These are phyloP conservation scores for Meleagris gallopavo DNA, from an alignment of 2,113 vertebrate genomes.

Conservation along the genomic window DNA sequence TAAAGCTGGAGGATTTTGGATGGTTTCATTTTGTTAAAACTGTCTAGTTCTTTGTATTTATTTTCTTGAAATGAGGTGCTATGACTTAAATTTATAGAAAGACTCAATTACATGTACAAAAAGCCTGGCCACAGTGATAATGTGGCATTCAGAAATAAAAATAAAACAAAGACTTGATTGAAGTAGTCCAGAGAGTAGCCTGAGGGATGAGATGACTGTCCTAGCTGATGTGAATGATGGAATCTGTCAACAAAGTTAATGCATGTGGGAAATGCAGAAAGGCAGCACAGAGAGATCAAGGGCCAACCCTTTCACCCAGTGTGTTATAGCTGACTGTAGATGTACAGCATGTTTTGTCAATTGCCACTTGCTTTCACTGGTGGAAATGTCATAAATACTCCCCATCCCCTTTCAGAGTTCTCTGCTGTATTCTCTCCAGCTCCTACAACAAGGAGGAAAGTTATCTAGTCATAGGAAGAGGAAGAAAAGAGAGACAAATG, in stretches of 20 bases:
- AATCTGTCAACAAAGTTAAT: conserved; percentile 49
- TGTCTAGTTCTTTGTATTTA: background rate
- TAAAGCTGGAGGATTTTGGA: background rate
- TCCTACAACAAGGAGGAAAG: conserved; percentile 7
- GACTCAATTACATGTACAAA: background rate
- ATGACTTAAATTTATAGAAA: background rate
- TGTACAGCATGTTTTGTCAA: conserved; percentile 54
- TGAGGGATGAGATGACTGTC: conserved; percentile 38
- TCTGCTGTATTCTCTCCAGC: conserved; percentile 50
- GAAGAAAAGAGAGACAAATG: background rate
- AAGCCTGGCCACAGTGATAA: background rate
- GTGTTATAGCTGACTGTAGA: background rate
- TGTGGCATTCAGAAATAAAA: conserved; percentile 43
- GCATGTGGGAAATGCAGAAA: conserved; percentile 27
- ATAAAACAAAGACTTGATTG: conserved; percentile 39
- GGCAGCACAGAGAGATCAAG: conserved; percentile 20
- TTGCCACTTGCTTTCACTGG: conserved; percentile 53
- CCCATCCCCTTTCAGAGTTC: conserved; percentile 5
- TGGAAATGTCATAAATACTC: conserved; percentile 49
- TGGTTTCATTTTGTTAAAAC: background rate
- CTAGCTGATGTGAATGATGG: background rate
- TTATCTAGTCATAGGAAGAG: conserved; percentile 27
- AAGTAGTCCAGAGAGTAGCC: conserved; percentile 16
- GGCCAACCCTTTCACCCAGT: conserved; percentile 33
- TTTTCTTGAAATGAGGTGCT: background rate